Conservation (phyloP, 2,113 vertebrate species). For the Ochotona princeps region DNA sequence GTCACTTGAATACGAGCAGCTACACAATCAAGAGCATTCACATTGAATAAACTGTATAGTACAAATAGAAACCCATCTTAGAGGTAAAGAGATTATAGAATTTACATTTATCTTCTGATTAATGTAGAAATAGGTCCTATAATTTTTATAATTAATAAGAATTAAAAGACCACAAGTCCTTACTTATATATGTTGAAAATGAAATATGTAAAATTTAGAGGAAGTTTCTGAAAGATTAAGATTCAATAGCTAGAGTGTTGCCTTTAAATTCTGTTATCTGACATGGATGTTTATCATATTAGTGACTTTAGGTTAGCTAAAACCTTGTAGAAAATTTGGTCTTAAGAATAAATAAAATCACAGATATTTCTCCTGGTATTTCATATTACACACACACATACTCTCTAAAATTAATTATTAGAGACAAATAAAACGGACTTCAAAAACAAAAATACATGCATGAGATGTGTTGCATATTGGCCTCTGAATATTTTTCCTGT, state of each 20-base stretch:
- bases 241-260: neutral
- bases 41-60: neutral
- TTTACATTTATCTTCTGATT: conserved; percentile 41
- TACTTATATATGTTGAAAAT: conserved; percentile 51
- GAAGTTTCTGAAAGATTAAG: conserved; percentile 23
- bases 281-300: conserved; percentile 13
- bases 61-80: neutral
- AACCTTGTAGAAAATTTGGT: neutral
- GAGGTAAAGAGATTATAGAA: neutral
- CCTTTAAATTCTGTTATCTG: conserved; percentile 56
- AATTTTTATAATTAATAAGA: conserved; percentile 51
- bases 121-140: conserved; percentile 40
- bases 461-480: neutral
- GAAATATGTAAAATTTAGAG: neutral
- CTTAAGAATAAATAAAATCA: neutral
- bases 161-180: conserved; percentile 30
- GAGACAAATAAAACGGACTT: neutral
- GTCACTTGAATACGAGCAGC: neutral
- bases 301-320: neutral
- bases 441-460: neutral
- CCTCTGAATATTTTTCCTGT: neutral
- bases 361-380: neutral
- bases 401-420: neutral
- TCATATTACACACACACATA: neutral
- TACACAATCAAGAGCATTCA: neutral